phyloP scores from a whole-genome alignment of 2,888 invertebrate genomes.

The Tuberolachnus salignus region DNA sequence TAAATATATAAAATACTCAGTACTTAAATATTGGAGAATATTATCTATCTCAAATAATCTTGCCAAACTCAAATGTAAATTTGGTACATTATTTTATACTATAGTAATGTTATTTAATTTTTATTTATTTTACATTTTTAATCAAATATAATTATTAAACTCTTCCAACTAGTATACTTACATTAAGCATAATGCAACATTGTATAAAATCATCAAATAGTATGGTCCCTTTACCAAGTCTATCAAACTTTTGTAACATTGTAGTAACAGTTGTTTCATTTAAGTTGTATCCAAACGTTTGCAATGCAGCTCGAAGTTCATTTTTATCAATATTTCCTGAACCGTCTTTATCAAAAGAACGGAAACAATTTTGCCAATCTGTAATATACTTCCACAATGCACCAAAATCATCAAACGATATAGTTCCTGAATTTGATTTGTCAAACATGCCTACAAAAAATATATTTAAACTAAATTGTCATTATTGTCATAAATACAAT shows the following conservation, averaged over 20 bases:
- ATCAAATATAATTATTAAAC: neutral
- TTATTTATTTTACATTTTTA: too few species aligned
- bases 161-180: slow-evolving; percentile 70
- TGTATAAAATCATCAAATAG: slow-evolving; percentile 98
- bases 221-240: slow-evolving; percentile 87
- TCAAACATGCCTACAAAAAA: slow-evolving; percentile 69
- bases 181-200: slow-evolving; percentile 90
- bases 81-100: too few species aligned
- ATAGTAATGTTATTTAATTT: too few species aligned
- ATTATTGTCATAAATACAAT: too few species aligned
- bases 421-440: too few species aligned
- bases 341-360: slow-evolving; percentile 90
- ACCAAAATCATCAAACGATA: slow-evolving; percentile 95
- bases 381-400: slow-evolving; percentile 97
- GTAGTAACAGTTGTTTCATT: slow-evolving; percentile 81
- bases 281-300: slow-evolving; percentile 86
- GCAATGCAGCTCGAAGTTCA: slow-evolving; percentile 89
- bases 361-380: slow-evolving; percentile 96
- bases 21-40: too few species aligned
- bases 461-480: neutral
- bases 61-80: too few species aligned
- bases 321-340: slow-evolving; percentile 79
- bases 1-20: too few species aligned
- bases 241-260: slow-evolving; percentile 90
- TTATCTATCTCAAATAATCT: too few species aligned